Base-by-base conservation (phyloP, 1,140 invertebrate species). In the Agrilus planipennis region DNA sequence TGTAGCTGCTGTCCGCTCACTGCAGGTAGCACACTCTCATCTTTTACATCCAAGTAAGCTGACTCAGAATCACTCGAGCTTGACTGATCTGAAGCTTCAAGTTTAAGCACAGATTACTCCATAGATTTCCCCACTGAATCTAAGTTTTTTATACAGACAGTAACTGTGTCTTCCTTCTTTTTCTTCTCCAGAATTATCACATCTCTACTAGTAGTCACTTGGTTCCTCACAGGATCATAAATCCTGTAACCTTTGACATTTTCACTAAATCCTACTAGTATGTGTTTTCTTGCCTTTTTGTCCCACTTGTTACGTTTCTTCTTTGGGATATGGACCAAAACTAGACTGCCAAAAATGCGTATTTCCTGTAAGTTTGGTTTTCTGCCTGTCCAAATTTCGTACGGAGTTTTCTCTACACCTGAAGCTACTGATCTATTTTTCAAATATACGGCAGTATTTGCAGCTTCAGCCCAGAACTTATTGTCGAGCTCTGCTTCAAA, bases 371-470 rank as follows among this genome's bases (percentile, higher is more conserved):
- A 19, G 46, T 58, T 41, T 20, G 53, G 52, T 49, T 57, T 57
- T 21, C 34, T 47, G 5, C 37, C 41, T 14, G 22, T 29, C 52
- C 50, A 52, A 1, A 52, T 20, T 39, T 53, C 51, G 41, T 31
- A 44, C 19, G 50, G 52, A 20, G 42, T 47, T 42, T 35, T 42
- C n/a, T 36, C 22, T 18, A 52, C 18, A 11, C 38, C 41, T 17
- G 38, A 14, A 14, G 35, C 45, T 20, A 48, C 22, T 21, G 37
- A 41, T 34, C 63, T 47, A 50, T 71, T 71, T 41, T 53, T 45
- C 10, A 68, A 32, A 46, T 70, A 70, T 6, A 54, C 57, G 4
- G 67, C 67, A 27, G 59, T 65, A 30, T 49, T 46, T 0, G 62
- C 51, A 17, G 65, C 61, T 47, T 68, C 60, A 6, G 57, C 60